These are phyloP conservation scores for Athripsodes cinereus DNA, from an alignment of 2,888 invertebrate species.

Conservation along the genomic window DNA sequence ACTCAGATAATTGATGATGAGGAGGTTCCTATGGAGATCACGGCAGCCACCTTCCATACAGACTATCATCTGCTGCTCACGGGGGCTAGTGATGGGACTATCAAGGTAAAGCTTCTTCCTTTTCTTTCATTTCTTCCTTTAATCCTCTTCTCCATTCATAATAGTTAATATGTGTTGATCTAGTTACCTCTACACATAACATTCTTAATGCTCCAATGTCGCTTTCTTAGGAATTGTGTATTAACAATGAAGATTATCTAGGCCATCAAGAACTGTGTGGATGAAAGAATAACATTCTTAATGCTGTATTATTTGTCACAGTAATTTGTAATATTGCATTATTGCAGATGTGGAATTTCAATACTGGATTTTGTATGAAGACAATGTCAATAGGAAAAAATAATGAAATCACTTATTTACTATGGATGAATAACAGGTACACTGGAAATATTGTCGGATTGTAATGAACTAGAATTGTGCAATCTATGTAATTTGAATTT, in stretches of 20 bases:
- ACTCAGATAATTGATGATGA: slow-evolving; percentile 61
- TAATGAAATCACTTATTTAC: slow-evolving; percentile 52
- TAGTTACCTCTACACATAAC: not conserved
- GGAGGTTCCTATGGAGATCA: slow-evolving; percentile 63
- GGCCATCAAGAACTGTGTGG: not conserved
- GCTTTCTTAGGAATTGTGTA: not conserved
- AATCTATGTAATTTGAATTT: too few relatives aligned
- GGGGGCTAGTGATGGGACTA: slow-evolving; percentile 70
- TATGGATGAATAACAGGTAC: slow-evolving; percentile 56
- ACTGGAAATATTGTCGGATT: not conserved
- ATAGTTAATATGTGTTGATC: too few relatives aligned
- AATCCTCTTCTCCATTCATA: too few relatives aligned
- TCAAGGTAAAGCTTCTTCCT: slow-evolving; percentile 45
- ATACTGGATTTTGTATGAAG: slow-evolving; percentile 67
- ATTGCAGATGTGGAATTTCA: slow-evolving; percentile 73
- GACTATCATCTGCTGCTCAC: slow-evolving; percentile 67
- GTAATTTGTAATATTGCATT: not conserved
- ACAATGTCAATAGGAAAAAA: slow-evolving; percentile 58
- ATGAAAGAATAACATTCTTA: not conserved
- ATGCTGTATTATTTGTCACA: not conserved
- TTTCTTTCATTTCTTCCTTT: not conserved
- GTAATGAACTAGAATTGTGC: too few relatives aligned
- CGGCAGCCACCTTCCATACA: slow-evolving; percentile 71
- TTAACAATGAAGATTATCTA: too few relatives aligned
- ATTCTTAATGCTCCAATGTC: not conserved